Base-by-base conservation (phyloP, 2,888 invertebrate species). In the Diachrysia chrysitis region DNA sequence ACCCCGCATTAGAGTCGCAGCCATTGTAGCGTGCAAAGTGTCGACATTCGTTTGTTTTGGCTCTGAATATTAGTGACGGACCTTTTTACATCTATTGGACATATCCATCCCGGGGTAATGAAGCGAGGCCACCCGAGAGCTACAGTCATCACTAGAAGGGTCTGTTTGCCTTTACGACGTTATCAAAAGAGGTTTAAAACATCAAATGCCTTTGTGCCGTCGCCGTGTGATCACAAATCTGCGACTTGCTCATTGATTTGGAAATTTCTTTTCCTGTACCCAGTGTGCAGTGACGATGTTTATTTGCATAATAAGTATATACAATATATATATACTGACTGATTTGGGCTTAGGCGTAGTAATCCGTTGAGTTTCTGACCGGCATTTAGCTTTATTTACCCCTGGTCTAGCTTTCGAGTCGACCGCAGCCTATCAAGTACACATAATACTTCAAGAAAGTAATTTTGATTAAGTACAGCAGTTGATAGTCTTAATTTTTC, bases 111-210 rank as follows among this genome's bases (percentile, higher is more conserved):
- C 70, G 62, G 58, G 58, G 61, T 51, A 64, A 69, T 64, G 63
- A 78, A 62, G 61, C 61, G 58, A 62, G 53, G 61, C 63, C 63
- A 54, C 56, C 3, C 21, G 9, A 16, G 21, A 16, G 21, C 42
- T 12, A 35, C 16, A 37, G 32, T 71, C 29, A 37, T 57, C 66
- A 57, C 42, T 16, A 21, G 21, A 68, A 46, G 35, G 54, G 42
- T 23, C 37, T 61, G 42, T 55, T 29, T 17, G 7, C 48, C 21
- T 51, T 19, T 2, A 51, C 48, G 21, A 51, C 37, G 58, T 78
- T 63, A 65, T 73, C 69, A 67, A 81, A 79, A 73, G 71, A 73
- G 73, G 66, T 71, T 79, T 78, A 70, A 81, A 79, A 78, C 75
- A 75, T 78, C 72, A 75, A 58, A 64, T 16, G 23, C 61, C 78